Evolutionary conservation across 1,140 invertebrate species (phyloP), one percentile per base, ranked within the genome.

Genomic region (Glomeris maerens): DNA sequence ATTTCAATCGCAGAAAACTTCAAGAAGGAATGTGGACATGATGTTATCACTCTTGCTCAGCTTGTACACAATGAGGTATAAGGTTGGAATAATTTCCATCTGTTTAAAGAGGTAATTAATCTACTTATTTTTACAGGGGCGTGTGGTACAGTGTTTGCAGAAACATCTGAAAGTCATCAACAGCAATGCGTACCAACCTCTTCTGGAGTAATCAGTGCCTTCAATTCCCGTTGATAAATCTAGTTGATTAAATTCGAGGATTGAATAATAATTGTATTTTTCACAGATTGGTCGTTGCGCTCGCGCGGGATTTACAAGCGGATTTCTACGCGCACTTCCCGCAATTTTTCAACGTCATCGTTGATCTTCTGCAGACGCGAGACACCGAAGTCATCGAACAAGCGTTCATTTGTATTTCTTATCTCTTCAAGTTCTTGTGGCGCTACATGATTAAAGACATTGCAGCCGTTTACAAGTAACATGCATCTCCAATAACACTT

Each of bases 341-440:
- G 14, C 60, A 66, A 0, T 68, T 77, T 57, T 80, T 90, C 56
- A 62, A 83, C 3, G 71, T 77, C 47, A 70, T 81, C 14, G 78
- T 88, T 14, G 73, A 74, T 49, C 66, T 91, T 20, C 63, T 93
- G 2, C 72, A 80, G 52, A 80, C 77, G 2, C 82, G 85, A 69
- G 78, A 90, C 63, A 70, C 78, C 1, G 86, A 93, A 39, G 73
- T 82, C 51, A 63, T 94, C 39, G 88, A 92, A 66, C 80, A 81
- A 74, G 76, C 79, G 0, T 82, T 94, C 42, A 77, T 81, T 10
- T 79, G 82, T 59, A 64, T 94, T 26, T 86, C 90, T 0, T 87
- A 89, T 67, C 60, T 94, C 17, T 93, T 92, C 62, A 93, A 93
- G 72, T 80, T 81, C 49, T 66, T 93, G 13, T 87, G 85, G 75